Conservation (phyloP, 2,797 vertebrate species). For the Loris lydekkerianus region DNA sequence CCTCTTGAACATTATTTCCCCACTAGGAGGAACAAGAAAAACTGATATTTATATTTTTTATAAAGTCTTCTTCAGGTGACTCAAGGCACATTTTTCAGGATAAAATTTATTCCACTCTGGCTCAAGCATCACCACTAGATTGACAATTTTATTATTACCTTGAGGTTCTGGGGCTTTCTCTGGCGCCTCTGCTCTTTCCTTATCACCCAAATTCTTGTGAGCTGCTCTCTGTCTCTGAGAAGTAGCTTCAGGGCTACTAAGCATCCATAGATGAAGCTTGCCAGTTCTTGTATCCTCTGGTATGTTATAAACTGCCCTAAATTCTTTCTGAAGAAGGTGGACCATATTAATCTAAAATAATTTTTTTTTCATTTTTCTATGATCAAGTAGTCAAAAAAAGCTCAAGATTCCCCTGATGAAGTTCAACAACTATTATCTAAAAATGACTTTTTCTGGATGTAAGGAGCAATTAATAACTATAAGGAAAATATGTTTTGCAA, state of each 20-base stretch:
- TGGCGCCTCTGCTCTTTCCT: neutral
- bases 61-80: conserved; percentile 31
- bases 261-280: neutral
- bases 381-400: neutral
- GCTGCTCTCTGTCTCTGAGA: neutral
- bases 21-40: neutral
- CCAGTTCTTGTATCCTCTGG: neutral
- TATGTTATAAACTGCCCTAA: neutral
- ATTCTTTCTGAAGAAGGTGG: neutral
- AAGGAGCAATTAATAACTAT: neutral
- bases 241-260: conserved; percentile 5
- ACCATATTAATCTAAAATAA: neutral
- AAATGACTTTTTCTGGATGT: neutral
- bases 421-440: neutral
- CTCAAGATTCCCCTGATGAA: neutral
- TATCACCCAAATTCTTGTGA: neutral
- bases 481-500: neutral
- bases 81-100: neutral
- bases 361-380: neutral
- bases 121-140: neutral
- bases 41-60: conserved; percentile 7
- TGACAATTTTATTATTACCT: neutral
- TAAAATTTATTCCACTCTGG: neutral
- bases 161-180: conserved; percentile 6
- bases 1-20: neutral